Evolutionary conservation across 2,888 invertebrate genomes (phyloP).

Genomic region (Drosophila suboccidentalis): DNA sequence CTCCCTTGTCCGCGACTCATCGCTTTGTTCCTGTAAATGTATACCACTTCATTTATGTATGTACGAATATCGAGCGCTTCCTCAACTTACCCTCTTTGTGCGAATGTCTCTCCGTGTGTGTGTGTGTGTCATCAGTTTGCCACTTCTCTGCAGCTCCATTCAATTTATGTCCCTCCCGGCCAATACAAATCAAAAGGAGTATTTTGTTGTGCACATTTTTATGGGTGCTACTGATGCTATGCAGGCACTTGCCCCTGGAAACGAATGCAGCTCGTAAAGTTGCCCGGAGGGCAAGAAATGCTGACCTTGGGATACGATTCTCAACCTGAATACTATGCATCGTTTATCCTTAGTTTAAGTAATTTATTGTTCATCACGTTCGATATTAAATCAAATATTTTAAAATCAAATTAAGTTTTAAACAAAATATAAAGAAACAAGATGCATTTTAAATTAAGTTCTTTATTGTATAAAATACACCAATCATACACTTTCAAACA

Average conservation of each 20-base stretch:
- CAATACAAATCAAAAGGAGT: conserved; percentile 68
- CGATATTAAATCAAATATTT: too few relatives aligned
- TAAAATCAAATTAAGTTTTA: too few relatives aligned
- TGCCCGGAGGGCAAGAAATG: neutral
- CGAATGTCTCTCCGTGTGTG: conserved; percentile 1
- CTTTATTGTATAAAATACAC: too few relatives aligned
- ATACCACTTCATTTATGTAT: conserved; percentile 67
- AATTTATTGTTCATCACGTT: too few relatives aligned
- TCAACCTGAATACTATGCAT: neutral
- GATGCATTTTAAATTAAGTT: too few relatives aligned
- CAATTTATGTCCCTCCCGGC: conserved; percentile 60
- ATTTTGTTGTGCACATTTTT: conserved; percentile 81
- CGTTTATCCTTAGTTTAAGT: neutral
- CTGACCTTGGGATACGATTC: neutral
- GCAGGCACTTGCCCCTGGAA: conserved; percentile 50
- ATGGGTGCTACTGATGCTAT: conserved; percentile 83
- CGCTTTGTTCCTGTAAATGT: conserved; percentile 62
- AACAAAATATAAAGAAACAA: too few relatives aligned
- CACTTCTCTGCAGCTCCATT: conserved; percentile 31
- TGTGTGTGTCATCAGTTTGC: conserved; percentile 51
- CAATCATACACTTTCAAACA: too few relatives aligned
- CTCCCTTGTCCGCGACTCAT: conserved; percentile 34
- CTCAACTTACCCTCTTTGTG: conserved; percentile 1
- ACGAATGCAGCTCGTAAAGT: conserved; percentile 1
- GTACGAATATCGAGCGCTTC: neutral